phyloP scores from a whole-genome alignment of 2,113 vertebrate genomes.

The Turnix velox region DNA sequence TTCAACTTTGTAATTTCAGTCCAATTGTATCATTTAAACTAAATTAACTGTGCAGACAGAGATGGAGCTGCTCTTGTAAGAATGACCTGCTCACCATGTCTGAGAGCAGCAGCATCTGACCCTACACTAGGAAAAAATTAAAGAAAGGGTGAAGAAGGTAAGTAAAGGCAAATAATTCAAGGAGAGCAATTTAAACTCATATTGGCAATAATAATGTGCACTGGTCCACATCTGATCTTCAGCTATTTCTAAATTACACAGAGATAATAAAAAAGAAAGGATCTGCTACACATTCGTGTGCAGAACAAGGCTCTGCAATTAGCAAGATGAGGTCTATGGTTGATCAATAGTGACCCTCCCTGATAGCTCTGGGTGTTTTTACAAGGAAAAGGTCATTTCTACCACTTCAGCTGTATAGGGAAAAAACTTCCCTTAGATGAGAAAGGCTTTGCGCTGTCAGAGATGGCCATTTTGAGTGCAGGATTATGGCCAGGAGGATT shows the following conservation, averaged over 20 bases:
- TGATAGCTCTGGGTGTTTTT: background rate
- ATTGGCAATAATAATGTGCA: conserved; percentile 38
- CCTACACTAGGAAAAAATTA: background rate
- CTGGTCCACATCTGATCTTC: conserved; percentile 45
- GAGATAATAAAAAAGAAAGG: conserved; percentile 65
- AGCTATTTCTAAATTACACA: conserved; percentile 46
- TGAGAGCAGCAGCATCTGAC: background rate
- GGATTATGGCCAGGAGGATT: accelerated
- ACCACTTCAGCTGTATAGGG: background rate
- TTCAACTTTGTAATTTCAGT: background rate
- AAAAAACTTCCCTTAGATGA: background rate
- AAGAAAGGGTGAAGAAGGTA: conserved; percentile 24
- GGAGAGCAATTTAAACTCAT: conserved; percentile 48
- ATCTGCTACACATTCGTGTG: conserved; percentile 7
- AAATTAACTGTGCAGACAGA: accelerated
- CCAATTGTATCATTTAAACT: background rate
- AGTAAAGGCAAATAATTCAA: conserved; percentile 61
- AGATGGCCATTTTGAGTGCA: background rate
- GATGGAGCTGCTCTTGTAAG: background rate
- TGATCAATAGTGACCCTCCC: background rate
- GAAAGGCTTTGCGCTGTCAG: background rate
- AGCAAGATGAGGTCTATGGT: background rate
- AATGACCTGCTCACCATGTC: accelerated
- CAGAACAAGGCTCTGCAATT: background rate
- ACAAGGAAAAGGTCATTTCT: background rate